A percentile compares a stretch with the other conserved stretches of the same genome.
Evolutionary conservation across 2,888 invertebrate species (phyloP).

Genomic region (Thereva unica): DNA sequence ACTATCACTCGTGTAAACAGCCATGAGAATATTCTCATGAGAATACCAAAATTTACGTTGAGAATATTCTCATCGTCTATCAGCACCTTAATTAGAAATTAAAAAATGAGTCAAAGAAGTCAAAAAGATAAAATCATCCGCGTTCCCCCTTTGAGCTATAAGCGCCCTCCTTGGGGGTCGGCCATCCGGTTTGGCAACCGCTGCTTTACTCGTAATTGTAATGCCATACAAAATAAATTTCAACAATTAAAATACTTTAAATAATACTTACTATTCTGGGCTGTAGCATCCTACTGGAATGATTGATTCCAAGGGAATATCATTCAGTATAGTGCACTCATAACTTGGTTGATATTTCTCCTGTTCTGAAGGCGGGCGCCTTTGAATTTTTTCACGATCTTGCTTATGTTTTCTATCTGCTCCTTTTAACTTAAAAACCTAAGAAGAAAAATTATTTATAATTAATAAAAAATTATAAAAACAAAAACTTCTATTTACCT

Average conservation of each 20-base stretch:
- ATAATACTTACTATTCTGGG: conserved; percentile 57
- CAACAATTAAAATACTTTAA: conserved; percentile 24
- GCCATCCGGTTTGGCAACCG: too few species aligned
- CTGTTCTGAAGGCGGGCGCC: conserved; percentile 78
- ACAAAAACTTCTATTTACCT: conserved; percentile 63
- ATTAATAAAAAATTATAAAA: neutral
- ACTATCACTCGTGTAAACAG: too few species aligned
- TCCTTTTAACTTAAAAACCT: conserved; percentile 88
- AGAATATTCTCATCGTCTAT: too few species aligned
- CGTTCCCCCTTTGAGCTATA: too few species aligned
- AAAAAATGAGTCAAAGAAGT: too few species aligned
- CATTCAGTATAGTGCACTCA: conserved; percentile 90
- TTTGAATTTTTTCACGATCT: conserved; percentile 91
- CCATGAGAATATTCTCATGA: too few species aligned
- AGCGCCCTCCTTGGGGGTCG: too few species aligned
- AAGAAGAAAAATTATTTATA: neutral
- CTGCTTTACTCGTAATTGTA: too few species aligned
- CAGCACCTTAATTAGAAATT: too few species aligned
- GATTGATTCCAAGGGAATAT: conserved; percentile 66
- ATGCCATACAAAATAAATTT: conserved; percentile 23
- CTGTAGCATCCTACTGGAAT: conserved; percentile 53
- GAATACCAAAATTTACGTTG: too few species aligned
- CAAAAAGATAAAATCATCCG: too few species aligned
- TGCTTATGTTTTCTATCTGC: conserved; percentile 97
- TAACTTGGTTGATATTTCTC: conserved; percentile 95